Base-by-base conservation (phyloP, 1,140 invertebrate genomes). In the Adelges cooleyi region DNA sequence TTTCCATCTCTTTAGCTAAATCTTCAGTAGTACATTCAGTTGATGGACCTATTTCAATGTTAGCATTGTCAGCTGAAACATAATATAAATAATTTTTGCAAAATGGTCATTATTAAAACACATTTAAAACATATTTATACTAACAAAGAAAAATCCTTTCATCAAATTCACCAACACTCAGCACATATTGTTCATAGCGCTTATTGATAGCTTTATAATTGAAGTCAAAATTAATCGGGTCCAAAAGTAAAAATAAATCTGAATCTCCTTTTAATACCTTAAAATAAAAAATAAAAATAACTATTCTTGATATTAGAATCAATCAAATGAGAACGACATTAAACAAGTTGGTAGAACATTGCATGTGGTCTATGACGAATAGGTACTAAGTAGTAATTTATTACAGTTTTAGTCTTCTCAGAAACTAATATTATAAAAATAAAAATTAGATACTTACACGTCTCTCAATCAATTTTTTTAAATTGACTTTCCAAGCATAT, bases 131-230 rank as follows among this genome's bases (percentile, higher is more conserved):
- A 33, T 33, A 33, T 33, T 33, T 33, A 33, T 6, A 33, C 29
- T 66, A 53, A 66, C 65, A 40, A n/a, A 66, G 25, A 22, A 66
- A 66, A 40, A 66, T 66, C 46, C 93, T 82, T 77, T 99, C 95
- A 73, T 99, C 95, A 76, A 98, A 94, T 77, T 97, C 92, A 4
- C 93, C 92, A 56, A 88, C 85, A 74, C 84, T 93, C 13, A 96
- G 75, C 38, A 97, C 86, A 76, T 90, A 90, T 68, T 89, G 86
- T 74, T 97, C 94, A 74, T 98, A 98, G 23, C 84, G 77, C 74
- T 85, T 89, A 69, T 89, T 92, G 44, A 97, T 78, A 66, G 84
- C 84, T 78, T 91, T 95, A 2, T 85, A 84, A 77, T 88, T 92
- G 3, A 76, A 73, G 69, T 92, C 87, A 75, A 91, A 92, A 72